phyloP scores from a whole-genome alignment of 2,113 vertebrate genomes.

The Pungitius pungitius region DNA sequence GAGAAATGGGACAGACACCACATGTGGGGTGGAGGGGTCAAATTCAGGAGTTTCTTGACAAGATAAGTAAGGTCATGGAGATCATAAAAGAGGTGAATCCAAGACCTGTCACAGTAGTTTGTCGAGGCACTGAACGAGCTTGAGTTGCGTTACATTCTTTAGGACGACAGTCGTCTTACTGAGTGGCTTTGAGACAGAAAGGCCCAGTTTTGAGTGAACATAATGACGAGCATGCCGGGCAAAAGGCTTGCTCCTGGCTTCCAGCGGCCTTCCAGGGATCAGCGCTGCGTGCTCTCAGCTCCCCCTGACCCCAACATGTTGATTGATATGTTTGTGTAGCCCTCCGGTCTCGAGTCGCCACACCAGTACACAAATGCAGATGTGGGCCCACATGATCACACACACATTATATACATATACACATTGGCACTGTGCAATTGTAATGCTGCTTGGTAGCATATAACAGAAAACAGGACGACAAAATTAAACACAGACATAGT shows the following conservation, averaged over 20 bases:
- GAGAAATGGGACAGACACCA: constrained; percentile 15
- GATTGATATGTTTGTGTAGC: constrained; percentile 69
- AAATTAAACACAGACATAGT: background rate
- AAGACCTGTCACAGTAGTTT: background rate
- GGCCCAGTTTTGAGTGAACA: background rate
- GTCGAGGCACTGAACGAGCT: background rate
- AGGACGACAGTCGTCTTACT: background rate
- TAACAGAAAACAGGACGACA: background rate
- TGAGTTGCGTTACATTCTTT: background rate
- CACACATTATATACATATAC: background rate
- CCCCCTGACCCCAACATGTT: constrained; percentile 33
- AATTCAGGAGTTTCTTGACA: background rate
- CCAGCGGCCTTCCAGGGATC: constrained; percentile 8
- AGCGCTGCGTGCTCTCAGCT: constrained; percentile 21
- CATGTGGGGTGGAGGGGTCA: background rate
- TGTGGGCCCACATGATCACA: constrained; percentile 9
- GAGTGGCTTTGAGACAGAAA: background rate
- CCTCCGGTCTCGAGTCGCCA: constrained; percentile 24
- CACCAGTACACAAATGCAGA: constrained; percentile 49
- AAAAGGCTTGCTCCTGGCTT: background rate
- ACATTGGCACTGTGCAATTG: background rate
- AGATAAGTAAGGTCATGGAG: background rate
- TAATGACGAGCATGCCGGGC: background rate
- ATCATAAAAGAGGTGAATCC: background rate
- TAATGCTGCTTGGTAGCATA: background rate